These are phyloP conservation scores for Ruditapes philippinarum DNA, from an alignment of 1,140 invertebrate species.

Conservation along the genomic window DNA sequence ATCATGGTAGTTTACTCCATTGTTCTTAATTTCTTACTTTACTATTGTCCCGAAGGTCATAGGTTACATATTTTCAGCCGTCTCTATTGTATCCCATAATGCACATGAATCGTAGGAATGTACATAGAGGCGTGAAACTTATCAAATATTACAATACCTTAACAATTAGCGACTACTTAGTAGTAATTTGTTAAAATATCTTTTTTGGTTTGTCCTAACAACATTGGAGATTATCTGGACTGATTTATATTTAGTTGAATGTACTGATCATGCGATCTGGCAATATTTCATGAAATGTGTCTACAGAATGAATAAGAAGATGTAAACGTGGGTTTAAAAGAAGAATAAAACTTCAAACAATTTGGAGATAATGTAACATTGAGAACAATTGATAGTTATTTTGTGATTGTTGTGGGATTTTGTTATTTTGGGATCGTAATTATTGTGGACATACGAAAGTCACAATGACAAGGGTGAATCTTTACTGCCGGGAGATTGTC, in stretches of 20 bases:
- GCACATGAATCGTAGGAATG: conserved; percentile 19
- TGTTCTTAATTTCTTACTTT: conserved; percentile 16
- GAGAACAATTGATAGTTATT: not conserved
- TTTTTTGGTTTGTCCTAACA: conserved; percentile 3
- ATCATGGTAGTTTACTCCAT: not conserved
- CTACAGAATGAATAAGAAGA: not conserved
- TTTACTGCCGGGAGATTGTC: not conserved
- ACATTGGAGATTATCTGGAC: conserved; percentile 15
- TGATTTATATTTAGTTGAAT: not conserved
- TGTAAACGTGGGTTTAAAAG: not conserved
- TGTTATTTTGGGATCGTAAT: conserved; percentile 2
- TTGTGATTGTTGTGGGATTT: conserved; percentile 2
- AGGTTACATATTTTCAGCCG: conserved; percentile 17
- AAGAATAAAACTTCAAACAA: conserved; percentile 5
- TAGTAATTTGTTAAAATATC: conserved; percentile 8
- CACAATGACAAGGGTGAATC: conserved; percentile 48
- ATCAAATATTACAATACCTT: conserved; percentile 1
- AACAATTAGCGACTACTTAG: conserved; percentile 45
- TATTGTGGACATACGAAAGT: not conserved
- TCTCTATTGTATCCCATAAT: conserved; percentile 21
- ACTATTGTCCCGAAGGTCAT: not conserved
- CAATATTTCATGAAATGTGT: conserved; percentile 49
- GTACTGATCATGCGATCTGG: conserved; percentile 45
- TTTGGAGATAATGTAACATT: not conserved
- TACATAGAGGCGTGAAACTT: conserved; percentile 47